phyloP scores from a whole-genome alignment of 2,888 invertebrate genomes.

The Ophraella communa region DNA sequence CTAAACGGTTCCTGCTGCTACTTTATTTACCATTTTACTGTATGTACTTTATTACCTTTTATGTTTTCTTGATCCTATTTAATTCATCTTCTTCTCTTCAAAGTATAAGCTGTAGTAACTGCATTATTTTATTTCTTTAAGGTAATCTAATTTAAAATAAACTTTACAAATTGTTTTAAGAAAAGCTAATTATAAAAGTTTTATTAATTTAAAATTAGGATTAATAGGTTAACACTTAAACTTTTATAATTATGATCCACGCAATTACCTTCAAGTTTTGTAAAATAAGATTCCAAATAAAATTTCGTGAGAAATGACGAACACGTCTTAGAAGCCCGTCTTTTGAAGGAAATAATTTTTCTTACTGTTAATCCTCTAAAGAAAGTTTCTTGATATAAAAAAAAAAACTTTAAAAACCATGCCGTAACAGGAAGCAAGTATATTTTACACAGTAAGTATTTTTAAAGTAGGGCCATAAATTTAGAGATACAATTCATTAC shows the following conservation, averaged over 20 bases:
- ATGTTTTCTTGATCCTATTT: too few relatives aligned
- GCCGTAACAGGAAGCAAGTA: conserved; percentile 37
- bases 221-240: background rate
- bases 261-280: background rate
- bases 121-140: too few relatives aligned
- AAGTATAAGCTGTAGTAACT: too few relatives aligned
- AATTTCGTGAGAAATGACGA: conserved; percentile 14
- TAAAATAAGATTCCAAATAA: background rate
- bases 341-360: conserved; percentile 24
- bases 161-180: too few relatives aligned
- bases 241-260: background rate
- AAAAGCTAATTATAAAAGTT: too few relatives aligned
- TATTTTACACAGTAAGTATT: conserved; percentile 42
- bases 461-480: conserved; percentile 45
- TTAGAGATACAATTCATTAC: conserved; percentile 43
- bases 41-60: too few relatives aligned
- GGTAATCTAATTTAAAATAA: too few relatives aligned
- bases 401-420: conserved; percentile 35
- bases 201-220: background rate
- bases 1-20: too few relatives aligned
- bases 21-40: too few relatives aligned
- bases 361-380: conserved; percentile 29
- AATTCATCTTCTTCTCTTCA: too few relatives aligned
- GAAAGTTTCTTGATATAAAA: conserved; percentile 36
- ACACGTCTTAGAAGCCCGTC: background rate